Evolutionary conservation across 2,888 invertebrate species (phyloP).

Genomic region (Molorchus minor): DNA sequence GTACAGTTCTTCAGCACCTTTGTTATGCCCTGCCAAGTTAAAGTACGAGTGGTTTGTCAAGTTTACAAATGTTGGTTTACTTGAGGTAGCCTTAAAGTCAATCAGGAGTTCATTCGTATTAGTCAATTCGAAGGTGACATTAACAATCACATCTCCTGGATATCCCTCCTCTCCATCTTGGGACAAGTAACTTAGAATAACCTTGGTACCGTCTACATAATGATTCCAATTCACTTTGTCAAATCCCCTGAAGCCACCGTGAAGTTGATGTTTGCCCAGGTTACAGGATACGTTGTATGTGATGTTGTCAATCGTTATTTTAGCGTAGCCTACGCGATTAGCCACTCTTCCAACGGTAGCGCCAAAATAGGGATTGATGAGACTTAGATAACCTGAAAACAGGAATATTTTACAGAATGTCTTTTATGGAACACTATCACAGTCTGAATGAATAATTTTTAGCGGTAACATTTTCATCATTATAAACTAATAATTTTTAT

Average conservation of each 20-base stretch:
- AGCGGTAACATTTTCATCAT: no score
- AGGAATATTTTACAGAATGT: background rate
- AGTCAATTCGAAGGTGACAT: conserved; percentile 75
- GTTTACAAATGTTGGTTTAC: conserved; percentile 84
- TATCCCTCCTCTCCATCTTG: conserved; percentile 87
- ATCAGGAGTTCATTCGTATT: conserved; percentile 79
- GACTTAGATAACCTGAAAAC: conserved; percentile 71
- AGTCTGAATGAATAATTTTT: no score
- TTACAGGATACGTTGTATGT: conserved; percentile 79
- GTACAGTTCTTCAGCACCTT: conserved; percentile 71
- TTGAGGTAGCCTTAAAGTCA: conserved; percentile 78
- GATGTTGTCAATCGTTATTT: conserved; percentile 74
- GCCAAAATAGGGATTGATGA: conserved; percentile 85
- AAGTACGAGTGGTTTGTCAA: conserved; percentile 91
- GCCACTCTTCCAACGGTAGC: conserved; percentile 88
- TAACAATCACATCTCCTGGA: conserved; percentile 82
- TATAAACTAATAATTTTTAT: no score
- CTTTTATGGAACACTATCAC: no score
- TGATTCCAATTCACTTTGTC: conserved; percentile 79
- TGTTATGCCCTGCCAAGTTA: conserved; percentile 90
- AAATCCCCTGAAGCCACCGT: conserved; percentile 88
- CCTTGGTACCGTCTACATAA: conserved; percentile 68
- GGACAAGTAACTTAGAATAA: conserved; percentile 80
- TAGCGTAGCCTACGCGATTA: conserved; percentile 79
- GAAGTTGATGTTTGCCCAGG: conserved; percentile 74